Base-by-base conservation (phyloP, 2,113 vertebrate species). In the Sceloporus undulatus region DNA sequence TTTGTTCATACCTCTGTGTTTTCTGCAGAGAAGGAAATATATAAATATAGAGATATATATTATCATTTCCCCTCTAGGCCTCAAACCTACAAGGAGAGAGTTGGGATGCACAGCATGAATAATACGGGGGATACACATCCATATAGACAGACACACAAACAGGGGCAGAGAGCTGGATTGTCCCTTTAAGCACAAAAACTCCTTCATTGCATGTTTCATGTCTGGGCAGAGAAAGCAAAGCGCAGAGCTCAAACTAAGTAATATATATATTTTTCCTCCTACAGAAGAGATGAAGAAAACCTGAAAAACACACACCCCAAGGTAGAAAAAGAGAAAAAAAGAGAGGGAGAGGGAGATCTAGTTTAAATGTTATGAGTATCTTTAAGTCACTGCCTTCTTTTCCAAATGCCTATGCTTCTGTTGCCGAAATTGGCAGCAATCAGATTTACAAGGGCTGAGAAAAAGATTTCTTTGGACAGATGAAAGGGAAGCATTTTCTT, bases 381-480 rank as follows among this genome's bases (percentile, higher is more conserved):
- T 96, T 89, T 93, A 86, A 86, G 92, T 89, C 84, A 76, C 87
- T 93, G 92, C 93, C 94, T 89, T 87, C 68, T 91, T 62, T 77
- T 94, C 91, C 88, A 86, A 94, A 94, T 52, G 90, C 83, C 88
- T 88, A 85, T 89, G 66, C 92, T 94, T 94, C 92, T 90, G 90
- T 93, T 27, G 88, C 16, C 83, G 90, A 92, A 96, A 95, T 95
- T 93, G 96, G 95, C 95, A 94, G 96, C 96, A 95, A 94, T 97
- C 94, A 92, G 92, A 90, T 91, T 94, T 92, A 79, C 91, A 90
- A 96, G 94, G 85, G 94, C 80, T 86, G 91, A 90, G 19, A 91
- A 95, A 87, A 94, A 96, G 94, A 94, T 96, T 95, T 94, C 91
- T 93, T 93, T 85, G 89, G 94, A 29, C 91, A 90, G 91, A 96